phyloP scores from a whole-genome alignment of 2,113 vertebrate genomes.

The Aphelocoma coerulescens region DNA sequence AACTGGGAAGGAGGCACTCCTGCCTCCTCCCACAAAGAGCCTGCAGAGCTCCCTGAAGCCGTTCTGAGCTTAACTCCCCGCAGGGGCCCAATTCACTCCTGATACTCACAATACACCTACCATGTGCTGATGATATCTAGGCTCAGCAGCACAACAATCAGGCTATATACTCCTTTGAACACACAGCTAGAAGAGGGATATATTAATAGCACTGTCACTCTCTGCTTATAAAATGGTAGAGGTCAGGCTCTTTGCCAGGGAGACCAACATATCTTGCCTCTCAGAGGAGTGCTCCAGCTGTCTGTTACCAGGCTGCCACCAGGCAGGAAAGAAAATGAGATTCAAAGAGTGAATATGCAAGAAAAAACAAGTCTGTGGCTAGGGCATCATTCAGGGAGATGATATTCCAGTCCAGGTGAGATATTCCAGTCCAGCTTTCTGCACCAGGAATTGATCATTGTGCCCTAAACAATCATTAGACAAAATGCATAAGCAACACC shows the following conservation, averaged over 20 bases:
- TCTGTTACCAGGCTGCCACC: constrained; percentile 34
- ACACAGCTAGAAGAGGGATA: neutral
- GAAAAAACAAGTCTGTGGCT: neutral
- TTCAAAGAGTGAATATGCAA: neutral
- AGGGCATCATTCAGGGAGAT: neutral
- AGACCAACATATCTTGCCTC: neutral
- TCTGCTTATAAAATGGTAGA: constrained; percentile 27
- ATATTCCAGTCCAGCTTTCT: neutral
- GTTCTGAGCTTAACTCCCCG: neutral
- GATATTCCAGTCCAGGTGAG: neutral
- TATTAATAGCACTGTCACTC: constrained; percentile 44
- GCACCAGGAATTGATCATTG: neutral
- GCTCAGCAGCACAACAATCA: neutral
- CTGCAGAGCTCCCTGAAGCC: neutral
- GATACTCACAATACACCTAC: neutral
- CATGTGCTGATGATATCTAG: neutral
- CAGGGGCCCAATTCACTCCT: neutral
- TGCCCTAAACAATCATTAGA: neutral
- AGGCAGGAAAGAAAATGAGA: constrained; percentile 27
- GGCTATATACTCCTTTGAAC: neutral
- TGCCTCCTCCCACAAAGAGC: neutral
- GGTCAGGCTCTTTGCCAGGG: constrained; percentile 46
- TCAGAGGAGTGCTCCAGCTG: constrained; percentile 36
- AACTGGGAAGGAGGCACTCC: neutral
- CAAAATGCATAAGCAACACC: neutral